Conservation (phyloP, 2,797 vertebrate genomes). For the Bryconaethiops microstoma region DNA sequence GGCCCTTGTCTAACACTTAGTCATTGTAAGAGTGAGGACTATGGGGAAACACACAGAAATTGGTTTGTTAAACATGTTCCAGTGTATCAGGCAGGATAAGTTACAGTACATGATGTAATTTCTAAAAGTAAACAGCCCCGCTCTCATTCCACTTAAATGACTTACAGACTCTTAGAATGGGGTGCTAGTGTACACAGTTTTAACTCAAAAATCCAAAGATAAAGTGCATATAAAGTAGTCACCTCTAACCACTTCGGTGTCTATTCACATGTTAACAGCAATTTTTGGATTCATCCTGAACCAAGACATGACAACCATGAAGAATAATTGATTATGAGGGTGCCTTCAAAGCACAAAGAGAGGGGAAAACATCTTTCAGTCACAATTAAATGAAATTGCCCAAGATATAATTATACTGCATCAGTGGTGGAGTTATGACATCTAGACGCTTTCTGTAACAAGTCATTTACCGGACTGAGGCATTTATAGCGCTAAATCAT, state of each 20-base stretch:
- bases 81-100: not conserved
- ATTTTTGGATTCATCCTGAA: conserved; percentile 23
- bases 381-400: conserved; percentile 31
- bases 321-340: conserved; percentile 31
- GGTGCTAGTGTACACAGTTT: not conserved
- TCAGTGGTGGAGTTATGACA: conserved; percentile 9
- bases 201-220: not conserved
- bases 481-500: not conserved
- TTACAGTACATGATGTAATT: not conserved
- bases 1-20: not conserved
- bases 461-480: conserved; percentile 15
- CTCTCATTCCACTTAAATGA: not conserved
- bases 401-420: conserved; percentile 38
- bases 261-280: conserved; percentile 54
- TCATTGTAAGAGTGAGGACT: not conserved
- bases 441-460: conserved; percentile 19
- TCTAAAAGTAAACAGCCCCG: not conserved
- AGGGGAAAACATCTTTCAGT: conserved; percentile 31
- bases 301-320: conserved; percentile 28
- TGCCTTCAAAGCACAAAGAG: conserved; percentile 37
- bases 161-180: not conserved
- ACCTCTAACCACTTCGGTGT: conserved; percentile 34
- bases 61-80: not conserved
- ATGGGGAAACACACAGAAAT: not conserved
- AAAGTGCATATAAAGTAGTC: conserved; percentile 18